phyloP scores from a whole-genome alignment of 2,113 vertebrate species.

The Stigmatopora nigra region DNA sequence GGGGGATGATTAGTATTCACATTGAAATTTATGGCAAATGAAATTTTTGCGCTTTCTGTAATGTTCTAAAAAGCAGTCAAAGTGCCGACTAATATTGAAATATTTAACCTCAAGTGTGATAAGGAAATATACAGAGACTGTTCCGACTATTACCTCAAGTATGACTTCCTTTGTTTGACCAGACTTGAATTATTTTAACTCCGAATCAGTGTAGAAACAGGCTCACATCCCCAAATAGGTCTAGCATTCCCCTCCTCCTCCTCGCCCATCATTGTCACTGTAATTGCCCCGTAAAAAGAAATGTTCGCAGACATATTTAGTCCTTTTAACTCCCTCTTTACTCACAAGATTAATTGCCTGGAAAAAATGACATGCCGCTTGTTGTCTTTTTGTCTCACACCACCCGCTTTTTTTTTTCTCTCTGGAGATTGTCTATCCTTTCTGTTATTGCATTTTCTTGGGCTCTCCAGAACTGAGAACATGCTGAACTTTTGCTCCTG shows the following conservation, averaged over 20 bases:
- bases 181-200: not conserved
- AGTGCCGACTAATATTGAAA: too few species aligned
- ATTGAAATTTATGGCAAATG: too few species aligned
- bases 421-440: not conserved
- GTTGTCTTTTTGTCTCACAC: slow-evolving; percentile 33
- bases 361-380: slow-evolving; percentile 37
- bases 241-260: slow-evolving; percentile 1
- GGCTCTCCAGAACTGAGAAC: slow-evolving; percentile 10
- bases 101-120: too few species aligned
- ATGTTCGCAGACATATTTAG: slow-evolving; percentile 49
- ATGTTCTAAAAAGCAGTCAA: too few species aligned
- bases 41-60: too few species aligned
- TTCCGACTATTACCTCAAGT: too few species aligned
- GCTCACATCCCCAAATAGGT: slow-evolving; percentile 2
- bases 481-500: slow-evolving; percentile 20
- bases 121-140: too few species aligned
- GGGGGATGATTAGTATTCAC: too few species aligned
- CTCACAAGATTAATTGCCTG: slow-evolving; percentile 49
- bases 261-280: slow-evolving; percentile 30
- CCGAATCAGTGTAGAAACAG: not conserved
- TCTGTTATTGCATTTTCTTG: slow-evolving; percentile 13
- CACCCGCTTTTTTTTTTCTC: not conserved
- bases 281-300: slow-evolving; percentile 54
- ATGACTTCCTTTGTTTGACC: too few species aligned
- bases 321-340: slow-evolving; percentile 38